Evolutionary conservation across 2,888 invertebrate genomes (phyloP), one percentile per base, ranked within the genome.

Genomic region (Lamellibrachia satsuma): DNA sequence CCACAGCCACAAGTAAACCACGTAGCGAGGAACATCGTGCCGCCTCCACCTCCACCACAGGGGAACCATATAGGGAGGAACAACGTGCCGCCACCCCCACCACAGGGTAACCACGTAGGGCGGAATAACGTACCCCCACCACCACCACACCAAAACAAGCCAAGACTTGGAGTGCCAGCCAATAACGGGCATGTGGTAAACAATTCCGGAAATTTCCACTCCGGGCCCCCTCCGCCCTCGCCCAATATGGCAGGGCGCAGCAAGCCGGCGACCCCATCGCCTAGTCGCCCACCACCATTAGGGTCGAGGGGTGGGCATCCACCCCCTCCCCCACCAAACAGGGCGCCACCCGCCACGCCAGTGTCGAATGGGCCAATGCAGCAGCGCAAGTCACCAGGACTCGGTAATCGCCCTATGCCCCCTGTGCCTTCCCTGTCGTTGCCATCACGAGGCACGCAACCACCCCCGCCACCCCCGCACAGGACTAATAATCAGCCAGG

Each of bases 101-200:
- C 75, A 75, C 75, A 15, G 6, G 39, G 39, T 39, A 39, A 39
- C 39, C 39, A 39, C 39, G 39, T 39, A 39, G 22, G n/a, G 75
- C n/a, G 75, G 75, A 75, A 75, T n/a, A 75, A 75, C 75, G 75
- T 75, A n/a, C 75, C 75, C 75, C 75, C 75, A 6, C 75, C 75
- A 6, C 75, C 75, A 22, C 75, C 75, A 15, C 75, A 75, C 22
- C 6, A 6, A 11, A 75, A 75, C 75, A 75, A 75, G 75, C 75
- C 75, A 22, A 75, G 75, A 22, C 75, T 75, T 6, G 75, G 75
- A 3, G 75, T 75, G 75, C 22, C 75, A 22, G 15, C 75, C 75
- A 75, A 22, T 22, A 75, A 75, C 75, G 75, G 75, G 6, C 75
- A 75, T 75, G 75, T 22, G 22, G 75, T 75, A 22, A 75, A 75